These are phyloP conservation scores for Xestoiulus laeticollis DNA, from an alignment of 2,888 invertebrate species.

Conservation along the genomic window DNA sequence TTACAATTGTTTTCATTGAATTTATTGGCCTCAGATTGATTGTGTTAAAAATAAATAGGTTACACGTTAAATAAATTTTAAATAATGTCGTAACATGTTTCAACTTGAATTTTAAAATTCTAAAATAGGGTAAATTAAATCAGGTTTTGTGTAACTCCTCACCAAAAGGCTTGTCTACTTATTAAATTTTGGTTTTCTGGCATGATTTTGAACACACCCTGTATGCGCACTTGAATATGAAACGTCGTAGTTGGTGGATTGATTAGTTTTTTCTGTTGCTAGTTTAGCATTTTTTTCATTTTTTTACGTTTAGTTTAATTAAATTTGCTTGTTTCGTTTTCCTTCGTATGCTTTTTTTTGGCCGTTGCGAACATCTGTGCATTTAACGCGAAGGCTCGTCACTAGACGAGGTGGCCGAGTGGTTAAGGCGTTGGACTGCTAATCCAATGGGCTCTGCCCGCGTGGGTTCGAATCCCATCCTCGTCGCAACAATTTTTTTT, in stretches of 20 bases:
- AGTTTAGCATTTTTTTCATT: background rate
- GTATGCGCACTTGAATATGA: too few species aligned
- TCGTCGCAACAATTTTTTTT: conserved; percentile 12
- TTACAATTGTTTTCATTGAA: too few species aligned
- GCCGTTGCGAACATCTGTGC: background rate
- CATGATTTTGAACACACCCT: too few species aligned
- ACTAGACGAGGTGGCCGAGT: conserved; percentile 10
- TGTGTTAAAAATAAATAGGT: too few species aligned
- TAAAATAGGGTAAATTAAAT: too few species aligned
- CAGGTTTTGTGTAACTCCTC: too few species aligned
- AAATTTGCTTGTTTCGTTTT: background rate
- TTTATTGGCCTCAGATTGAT: too few species aligned
- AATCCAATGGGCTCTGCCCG: background rate
- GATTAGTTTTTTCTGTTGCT: background rate
- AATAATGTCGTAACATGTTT: too few species aligned
- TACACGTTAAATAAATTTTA: too few species aligned
- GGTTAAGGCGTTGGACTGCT: conserved; percentile 20
- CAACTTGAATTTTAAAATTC: too few species aligned
- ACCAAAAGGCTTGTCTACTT: too few species aligned
- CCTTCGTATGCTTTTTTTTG: background rate
- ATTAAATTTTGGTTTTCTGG: background rate
- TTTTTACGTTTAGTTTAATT: background rate
- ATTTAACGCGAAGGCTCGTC: background rate
- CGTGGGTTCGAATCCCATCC: conserved; percentile 13
- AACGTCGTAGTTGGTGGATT: background rate